Evolutionary conservation across 1,140 invertebrate species (phyloP).

Genomic region (Pemphigus obesinymphae): DNA sequence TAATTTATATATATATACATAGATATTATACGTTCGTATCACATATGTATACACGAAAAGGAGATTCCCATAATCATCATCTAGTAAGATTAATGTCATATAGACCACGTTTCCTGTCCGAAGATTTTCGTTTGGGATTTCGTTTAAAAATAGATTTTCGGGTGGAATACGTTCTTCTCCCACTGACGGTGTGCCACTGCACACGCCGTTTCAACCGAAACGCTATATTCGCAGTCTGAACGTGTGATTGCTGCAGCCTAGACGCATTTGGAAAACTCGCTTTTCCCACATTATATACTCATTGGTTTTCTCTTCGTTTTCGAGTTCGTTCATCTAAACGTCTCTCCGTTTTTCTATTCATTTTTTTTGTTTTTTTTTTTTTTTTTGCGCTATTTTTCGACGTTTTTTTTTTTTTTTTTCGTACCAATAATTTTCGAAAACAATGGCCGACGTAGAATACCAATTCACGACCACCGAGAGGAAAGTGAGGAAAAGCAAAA

Average conservation of each 20-base stretch:
- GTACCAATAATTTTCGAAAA: not conserved
- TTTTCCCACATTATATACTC: not conserved
- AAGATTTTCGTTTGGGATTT: constrained; percentile 1
- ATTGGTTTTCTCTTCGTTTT: not conserved
- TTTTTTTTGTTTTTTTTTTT: not conserved
- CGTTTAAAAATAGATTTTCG: constrained; percentile 41
- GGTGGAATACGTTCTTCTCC: constrained; percentile 23
- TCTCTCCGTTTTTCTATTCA: too few species aligned
- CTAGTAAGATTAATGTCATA: constrained; percentile 3
- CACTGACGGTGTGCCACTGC: not conserved
- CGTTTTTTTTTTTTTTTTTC: too few species aligned
- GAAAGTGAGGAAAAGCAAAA: constrained; percentile 71
- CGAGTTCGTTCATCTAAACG: not conserved
- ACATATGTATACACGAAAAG: too few species aligned
- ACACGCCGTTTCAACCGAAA: constrained; percentile 14
- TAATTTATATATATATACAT: too few species aligned
- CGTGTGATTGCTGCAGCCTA: constrained; percentile 38
- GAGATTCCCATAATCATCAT: too few species aligned
- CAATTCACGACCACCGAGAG: constrained; percentile 77
- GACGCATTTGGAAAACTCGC: constrained; percentile 13
- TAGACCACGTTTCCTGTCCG: constrained; percentile 23
- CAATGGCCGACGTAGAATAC: constrained; percentile 80
- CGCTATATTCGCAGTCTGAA: constrained; percentile 26
- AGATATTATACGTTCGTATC: too few species aligned
- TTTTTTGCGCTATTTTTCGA: not conserved